Conservation (phyloP, 2,888 invertebrate genomes). For the Epirrita christyi region DNA sequence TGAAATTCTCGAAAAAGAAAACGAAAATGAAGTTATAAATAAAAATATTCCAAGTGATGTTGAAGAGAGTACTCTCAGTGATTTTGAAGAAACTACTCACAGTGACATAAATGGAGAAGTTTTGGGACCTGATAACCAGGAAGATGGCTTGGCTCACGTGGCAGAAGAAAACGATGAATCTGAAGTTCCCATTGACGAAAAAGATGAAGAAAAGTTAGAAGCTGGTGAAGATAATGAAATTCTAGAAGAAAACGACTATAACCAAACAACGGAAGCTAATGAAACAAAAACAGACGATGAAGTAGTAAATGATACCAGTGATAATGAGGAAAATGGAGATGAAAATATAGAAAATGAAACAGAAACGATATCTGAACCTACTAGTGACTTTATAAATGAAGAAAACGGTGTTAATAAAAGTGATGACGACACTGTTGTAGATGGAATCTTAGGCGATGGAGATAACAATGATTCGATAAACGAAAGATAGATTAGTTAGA, state of each 20-base stretch:
- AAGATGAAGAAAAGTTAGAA: constrained; percentile 8
- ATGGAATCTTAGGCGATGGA: constrained; percentile 25
- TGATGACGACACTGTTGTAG: constrained; percentile 52
- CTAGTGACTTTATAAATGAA: constrained; percentile 15
- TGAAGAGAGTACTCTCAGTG: constrained; percentile 31
- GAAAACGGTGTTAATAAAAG: constrained; percentile 25
- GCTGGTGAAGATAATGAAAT: constrained; percentile 4
- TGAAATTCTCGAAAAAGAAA: constrained; percentile 22
- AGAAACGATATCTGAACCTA: constrained; percentile 16
- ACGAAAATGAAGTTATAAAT: constrained; percentile 27
- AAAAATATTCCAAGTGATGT: constrained; percentile 28
- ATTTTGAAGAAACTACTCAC: constrained; percentile 31
- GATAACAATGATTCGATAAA: constrained; percentile 22
- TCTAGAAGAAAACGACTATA: constrained; percentile 6
- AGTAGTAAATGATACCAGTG: constrained; percentile 7
- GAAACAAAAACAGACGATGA: constrained; percentile 6
- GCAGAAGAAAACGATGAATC: constrained; percentile 1
- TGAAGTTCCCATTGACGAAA: neutral
- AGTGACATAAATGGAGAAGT: constrained; percentile 43
- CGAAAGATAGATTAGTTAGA: constrained; percentile 20
- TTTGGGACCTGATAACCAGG: constrained; percentile 39
- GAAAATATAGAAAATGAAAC: constrained; percentile 1
- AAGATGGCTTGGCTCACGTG: constrained; percentile 24
- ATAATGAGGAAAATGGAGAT: constrained; percentile 1
- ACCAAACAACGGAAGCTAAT: constrained; percentile 1